phyloP scores from a whole-genome alignment of 2,113 vertebrate species.

The Thryonomys swinderianus region DNA sequence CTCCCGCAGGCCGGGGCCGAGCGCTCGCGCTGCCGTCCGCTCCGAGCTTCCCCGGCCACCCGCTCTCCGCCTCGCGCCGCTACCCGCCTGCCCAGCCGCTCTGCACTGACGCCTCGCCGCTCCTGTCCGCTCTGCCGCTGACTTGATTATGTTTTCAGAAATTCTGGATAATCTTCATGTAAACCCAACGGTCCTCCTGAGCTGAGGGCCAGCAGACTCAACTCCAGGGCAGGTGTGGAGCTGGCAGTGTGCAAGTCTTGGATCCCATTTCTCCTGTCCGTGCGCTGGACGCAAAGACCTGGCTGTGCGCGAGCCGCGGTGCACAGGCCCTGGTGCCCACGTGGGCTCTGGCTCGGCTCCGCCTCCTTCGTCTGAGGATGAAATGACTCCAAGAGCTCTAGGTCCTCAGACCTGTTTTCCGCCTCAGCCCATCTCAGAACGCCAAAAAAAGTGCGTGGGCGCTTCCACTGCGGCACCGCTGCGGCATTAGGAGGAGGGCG shows the following conservation, averaged over 20 bases:
- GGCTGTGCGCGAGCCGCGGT: not conserved
- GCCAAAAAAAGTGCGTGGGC: not conserved
- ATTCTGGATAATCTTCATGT: not conserved
- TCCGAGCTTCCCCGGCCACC: constrained; percentile 48
- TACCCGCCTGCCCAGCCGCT: constrained; percentile 66
- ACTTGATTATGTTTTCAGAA: constrained; percentile 29
- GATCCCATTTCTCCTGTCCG: not conserved
- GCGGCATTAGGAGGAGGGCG: constrained; percentile 85
- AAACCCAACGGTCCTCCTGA: not conserved
- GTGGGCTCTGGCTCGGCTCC: not conserved
- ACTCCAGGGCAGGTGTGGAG: not conserved
- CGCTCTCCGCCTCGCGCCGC: constrained; percentile 64
- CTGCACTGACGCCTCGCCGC: constrained; percentile 69
- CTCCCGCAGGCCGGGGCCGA: constrained; percentile 47
- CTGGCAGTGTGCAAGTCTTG: not conserved
- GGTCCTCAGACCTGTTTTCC: not conserved
- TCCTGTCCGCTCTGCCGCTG: constrained; percentile 66
- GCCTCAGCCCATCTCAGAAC: not conserved
- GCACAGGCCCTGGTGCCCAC: not conserved
- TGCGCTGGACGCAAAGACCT: constrained; percentile 19
- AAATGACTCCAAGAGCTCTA: constrained; percentile 13
- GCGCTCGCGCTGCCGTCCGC: constrained; percentile 8
- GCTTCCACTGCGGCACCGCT: not conserved
- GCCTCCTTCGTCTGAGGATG: not conserved
- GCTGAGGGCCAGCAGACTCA: not conserved